Evolutionary conservation across 2,113 vertebrate species (phyloP).

Genomic region (Macaca nemestrina): DNA sequence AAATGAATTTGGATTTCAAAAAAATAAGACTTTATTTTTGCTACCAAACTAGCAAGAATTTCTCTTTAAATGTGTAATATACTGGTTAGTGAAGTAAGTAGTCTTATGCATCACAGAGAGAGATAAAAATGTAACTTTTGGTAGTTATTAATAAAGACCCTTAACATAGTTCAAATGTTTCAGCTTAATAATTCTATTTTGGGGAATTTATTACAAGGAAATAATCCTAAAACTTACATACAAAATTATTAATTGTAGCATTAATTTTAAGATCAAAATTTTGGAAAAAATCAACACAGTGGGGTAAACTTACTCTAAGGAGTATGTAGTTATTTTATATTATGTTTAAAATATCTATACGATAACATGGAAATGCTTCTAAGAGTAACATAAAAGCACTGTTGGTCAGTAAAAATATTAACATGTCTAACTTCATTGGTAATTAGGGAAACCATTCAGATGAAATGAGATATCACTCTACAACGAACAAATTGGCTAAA

Average conservation of each 20-base stretch:
- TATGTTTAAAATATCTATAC: background rate
- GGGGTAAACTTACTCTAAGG: background rate
- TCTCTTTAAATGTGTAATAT: background rate
- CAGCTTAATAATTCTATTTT: background rate
- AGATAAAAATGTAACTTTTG: background rate
- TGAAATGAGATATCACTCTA: background rate
- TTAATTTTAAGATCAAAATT: background rate
- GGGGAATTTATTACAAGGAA: background rate
- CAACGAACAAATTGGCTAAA: background rate
- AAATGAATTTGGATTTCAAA: background rate
- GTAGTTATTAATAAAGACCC: background rate
- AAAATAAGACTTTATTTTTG: background rate
- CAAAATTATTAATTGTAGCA: background rate
- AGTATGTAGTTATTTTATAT: constrained; percentile 20
- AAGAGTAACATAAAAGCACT: background rate
- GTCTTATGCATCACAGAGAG: background rate
- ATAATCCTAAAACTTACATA: constrained; percentile 1
- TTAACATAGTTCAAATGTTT: background rate
- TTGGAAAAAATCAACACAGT: background rate
- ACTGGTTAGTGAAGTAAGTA: background rate
- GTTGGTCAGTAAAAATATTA: background rate
- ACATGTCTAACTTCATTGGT: background rate
- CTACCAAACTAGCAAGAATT: background rate
- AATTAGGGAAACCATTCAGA: background rate
- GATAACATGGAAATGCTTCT: background rate